Evolutionary conservation across 2,113 vertebrate species (phyloP).

Genomic region (Tapirus terrestris): DNA sequence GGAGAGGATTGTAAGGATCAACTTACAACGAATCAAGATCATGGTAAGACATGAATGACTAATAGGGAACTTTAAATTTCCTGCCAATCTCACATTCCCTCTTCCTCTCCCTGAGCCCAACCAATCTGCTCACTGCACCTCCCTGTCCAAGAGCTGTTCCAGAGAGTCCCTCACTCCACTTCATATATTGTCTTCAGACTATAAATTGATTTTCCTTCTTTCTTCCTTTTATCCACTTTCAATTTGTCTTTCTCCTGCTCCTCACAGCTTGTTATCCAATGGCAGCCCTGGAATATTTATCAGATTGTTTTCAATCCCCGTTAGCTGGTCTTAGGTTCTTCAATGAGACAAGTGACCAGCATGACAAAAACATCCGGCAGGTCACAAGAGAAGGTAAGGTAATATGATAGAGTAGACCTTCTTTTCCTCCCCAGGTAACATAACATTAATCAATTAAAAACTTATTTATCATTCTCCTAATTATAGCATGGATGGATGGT

Average conservation of each 20-base stretch:
- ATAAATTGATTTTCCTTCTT: neutral
- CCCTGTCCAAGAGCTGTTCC: neutral
- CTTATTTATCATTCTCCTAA: neutral
- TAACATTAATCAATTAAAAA: neutral
- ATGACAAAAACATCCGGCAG: neutral
- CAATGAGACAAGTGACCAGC: neutral
- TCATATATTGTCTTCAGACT: neutral
- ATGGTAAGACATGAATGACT: neutral
- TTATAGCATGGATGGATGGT: neutral
- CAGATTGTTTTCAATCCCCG: neutral
- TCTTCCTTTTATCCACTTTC: neutral
- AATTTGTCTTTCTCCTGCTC: neutral
- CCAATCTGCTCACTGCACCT: neutral
- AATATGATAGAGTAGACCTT: neutral
- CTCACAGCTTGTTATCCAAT: neutral
- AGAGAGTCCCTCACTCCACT: neutral
- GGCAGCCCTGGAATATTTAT: neutral
- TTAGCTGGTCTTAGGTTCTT: neutral
- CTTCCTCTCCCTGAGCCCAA: neutral
- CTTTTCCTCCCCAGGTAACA: neutral
- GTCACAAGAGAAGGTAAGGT: neutral
- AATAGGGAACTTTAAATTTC: neutral
- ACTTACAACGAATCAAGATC: neutral
- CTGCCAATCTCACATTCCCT: neutral
- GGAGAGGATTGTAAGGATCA: neutral